Evolutionary conservation across 2,888 invertebrate genomes (phyloP), one percentile per base, ranked within the genome.

Genomic region (Apomyelois bistriatella): DNA sequence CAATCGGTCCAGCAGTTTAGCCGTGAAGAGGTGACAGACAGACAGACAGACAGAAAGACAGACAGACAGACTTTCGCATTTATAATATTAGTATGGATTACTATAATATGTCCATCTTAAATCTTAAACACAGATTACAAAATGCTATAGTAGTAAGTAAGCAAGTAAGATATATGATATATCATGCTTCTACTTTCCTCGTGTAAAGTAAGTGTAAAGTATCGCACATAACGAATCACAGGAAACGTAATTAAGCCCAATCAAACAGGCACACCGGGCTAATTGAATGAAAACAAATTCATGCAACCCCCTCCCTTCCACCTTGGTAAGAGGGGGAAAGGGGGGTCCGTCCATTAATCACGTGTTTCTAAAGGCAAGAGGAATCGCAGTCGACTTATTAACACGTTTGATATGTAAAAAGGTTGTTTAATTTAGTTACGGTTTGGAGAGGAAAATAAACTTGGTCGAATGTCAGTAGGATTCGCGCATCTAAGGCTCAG

Each of bases 251-350:
- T 66, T 60, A 58, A 60, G 61, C 60, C 62, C 63, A 68, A 66
- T 65, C 65, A 68, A 65, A 63, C 59, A 58, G 58, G 56, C 56
- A 51, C 37, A 53, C 37, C 36, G 51, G 52, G 55, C 55, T 64
- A 66, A 68, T 69, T 69, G 55, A 64, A 70, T 66, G 65, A 68
- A 60, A 65, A 68, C 66, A 64, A 66, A 66, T 68, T 59, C 60
- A 63, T 51, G 50, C 47, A 50, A 12, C 56, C 46, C 9, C 58
- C 55, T n/a, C 48, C 22, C 49, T 43, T 12, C 43, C 37, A 13
- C 12, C 42, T 35, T 16, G 15, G 8, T 9, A 9, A 1, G n/a
- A 13, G 13, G 40, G 1, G 9, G 13, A 6, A 13, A 13, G 40
- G 1, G 9, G 13, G 10, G 7, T 8, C 13, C 12, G 36, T 28